These are phyloP conservation scores for Drosophila putrida DNA, from an alignment of 2,888 invertebrate species.

Conservation along the genomic window DNA sequence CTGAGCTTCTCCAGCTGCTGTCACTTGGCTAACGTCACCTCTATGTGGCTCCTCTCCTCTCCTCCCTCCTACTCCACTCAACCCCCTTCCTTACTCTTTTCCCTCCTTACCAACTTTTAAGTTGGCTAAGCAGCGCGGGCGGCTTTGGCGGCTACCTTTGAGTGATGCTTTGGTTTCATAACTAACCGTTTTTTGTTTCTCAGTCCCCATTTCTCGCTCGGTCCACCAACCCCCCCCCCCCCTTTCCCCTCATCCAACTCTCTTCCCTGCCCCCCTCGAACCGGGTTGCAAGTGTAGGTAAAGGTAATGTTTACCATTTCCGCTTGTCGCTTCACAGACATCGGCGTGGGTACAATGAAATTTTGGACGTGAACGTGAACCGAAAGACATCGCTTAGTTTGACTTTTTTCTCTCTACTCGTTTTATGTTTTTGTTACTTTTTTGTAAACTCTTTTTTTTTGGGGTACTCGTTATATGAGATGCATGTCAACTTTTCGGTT, in stretches of 20 bases:
- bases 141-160: slow-evolving; percentile 75
- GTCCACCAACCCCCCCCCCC: slow-evolving; percentile 2
- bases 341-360: slow-evolving; percentile 80
- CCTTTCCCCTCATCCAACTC: background rate
- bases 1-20: slow-evolving; percentile 66
- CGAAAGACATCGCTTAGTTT: slow-evolving; percentile 52
- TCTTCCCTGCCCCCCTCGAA: background rate
- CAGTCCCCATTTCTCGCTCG: slow-evolving; percentile 67
- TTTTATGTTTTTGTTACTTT: slow-evolving; percentile 17
- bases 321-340: slow-evolving; percentile 77
- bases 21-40: slow-evolving; percentile 62
- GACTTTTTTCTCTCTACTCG: slow-evolving; percentile 27
- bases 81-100: background rate
- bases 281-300: slow-evolving; percentile 72
- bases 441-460: slow-evolving; percentile 10
- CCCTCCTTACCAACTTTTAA: slow-evolving; percentile 1
- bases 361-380: slow-evolving; percentile 74
- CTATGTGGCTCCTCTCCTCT: slow-evolving; percentile 19
- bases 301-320: slow-evolving; percentile 79
- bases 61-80: background rate
- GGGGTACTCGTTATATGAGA: slow-evolving; percentile 77
- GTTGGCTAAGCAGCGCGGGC: slow-evolving; percentile 64
- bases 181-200: slow-evolving; percentile 68
- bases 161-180: slow-evolving; percentile 81
- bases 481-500: slow-evolving; percentile 74